Percentiles rank a stretch among this genome's conserved stretches.
Evolutionary conservation across 1,140 invertebrate species (phyloP).

Genomic region (Aphelenchoides avenae): DNA sequence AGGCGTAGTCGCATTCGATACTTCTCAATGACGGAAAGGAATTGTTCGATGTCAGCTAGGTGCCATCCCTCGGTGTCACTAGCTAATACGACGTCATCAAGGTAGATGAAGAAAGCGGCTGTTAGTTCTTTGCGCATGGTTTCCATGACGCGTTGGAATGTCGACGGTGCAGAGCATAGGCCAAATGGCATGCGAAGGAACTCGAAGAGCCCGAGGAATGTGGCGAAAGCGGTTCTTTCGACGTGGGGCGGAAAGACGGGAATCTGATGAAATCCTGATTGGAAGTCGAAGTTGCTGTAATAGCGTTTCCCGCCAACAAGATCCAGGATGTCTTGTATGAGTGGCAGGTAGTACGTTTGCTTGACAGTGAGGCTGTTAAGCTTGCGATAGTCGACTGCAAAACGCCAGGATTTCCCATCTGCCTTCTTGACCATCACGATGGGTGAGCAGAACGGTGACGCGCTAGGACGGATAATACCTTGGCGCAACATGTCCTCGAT

Average conservation of each 20-base stretch:
- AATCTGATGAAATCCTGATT: constrained; percentile 18
- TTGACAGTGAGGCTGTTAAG: constrained; percentile 5
- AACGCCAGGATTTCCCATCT: constrained; percentile 16
- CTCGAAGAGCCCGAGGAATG: constrained; percentile 2
- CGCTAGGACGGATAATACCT: constrained; percentile 18
- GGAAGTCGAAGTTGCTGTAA: constrained; percentile 6
- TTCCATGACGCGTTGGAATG: constrained; percentile 15
- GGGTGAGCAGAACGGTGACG: constrained; percentile 10
- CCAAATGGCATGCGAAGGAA: constrained; percentile 16
- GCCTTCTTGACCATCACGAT: constrained; percentile 29
- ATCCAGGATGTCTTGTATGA: constrained; percentile 9
- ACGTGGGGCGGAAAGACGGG: not conserved
- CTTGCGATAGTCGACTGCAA: constrained; percentile 24
- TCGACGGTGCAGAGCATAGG: constrained; percentile 7
- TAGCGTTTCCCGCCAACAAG: constrained; percentile 6
- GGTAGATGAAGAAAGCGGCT: not conserved
- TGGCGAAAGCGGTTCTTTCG: constrained; percentile 18
- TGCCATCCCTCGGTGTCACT: not conserved
- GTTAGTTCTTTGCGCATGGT: constrained; percentile 3
- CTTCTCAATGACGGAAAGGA: not conserved
- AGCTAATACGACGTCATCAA: constrained; percentile 3
- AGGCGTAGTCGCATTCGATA: constrained; percentile 2
- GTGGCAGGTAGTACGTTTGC: constrained; percentile 13
- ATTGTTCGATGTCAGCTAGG: not conserved
- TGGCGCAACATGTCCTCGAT: constrained; percentile 29